Evolutionary conservation across 2,113 vertebrate species (phyloP), one percentile per base, ranked within the genome.

Genomic region (Cyanocitta stelleri): DNA sequence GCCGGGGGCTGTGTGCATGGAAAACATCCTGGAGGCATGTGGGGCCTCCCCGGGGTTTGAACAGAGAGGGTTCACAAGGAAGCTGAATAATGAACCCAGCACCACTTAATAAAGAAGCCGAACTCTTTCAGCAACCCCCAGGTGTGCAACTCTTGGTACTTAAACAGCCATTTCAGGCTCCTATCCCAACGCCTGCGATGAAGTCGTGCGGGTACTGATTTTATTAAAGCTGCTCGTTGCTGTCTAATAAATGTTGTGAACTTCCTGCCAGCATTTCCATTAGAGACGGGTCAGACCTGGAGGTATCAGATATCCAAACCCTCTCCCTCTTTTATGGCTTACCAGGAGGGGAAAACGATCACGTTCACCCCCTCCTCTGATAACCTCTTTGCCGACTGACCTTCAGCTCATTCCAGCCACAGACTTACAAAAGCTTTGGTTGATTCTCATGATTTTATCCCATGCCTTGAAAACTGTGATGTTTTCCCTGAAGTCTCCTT

Each of bases 221-320:
- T 96, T 89, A 94, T 74, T 94, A 91, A 92, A 96, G 95, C 87
- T 56, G 51, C 67, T 96, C 55, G 84, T 93, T 97, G 95, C 80
- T 87, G 90, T 86, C 89, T 63, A 95, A 94, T 93, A 97, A 91
- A 93, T 44, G 93, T 68, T 52, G 11, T 20, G 66, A 95, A 87
- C 75, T 87, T 92, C 97, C 93, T 75, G 95, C 93, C 95, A 97
- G 94, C 91, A 69, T 84, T 90, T 95, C 95, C 92, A 95, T 94
- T 97, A 93, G 82, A 73, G 92, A 91, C 35, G 4, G 89, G 85
- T 82, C 77, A 76, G 93, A 96, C 73, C 78, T 64, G 94, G 87
- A 88, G 89, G 94, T 72, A 95, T 93, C 95, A 39, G 51, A 76
- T 95, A 88, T 86, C 96, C 85, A 56, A 81, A 91, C 37, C 72